Evolutionary conservation across 2,888 invertebrate species (phyloP).

Genomic region (Salticus scenicus): DNA sequence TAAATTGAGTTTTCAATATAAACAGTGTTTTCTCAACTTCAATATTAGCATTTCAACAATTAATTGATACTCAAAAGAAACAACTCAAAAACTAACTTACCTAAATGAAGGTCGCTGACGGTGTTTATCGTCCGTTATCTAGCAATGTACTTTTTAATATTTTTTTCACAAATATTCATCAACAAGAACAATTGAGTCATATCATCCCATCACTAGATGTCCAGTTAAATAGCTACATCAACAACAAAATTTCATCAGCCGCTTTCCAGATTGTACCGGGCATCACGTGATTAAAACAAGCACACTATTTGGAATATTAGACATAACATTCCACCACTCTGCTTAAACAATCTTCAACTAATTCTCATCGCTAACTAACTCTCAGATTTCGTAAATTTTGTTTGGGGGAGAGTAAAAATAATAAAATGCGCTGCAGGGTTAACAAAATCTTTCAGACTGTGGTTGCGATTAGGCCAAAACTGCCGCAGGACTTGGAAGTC

Average conservation of each 20-base stretch:
- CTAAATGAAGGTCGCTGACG: not conserved
- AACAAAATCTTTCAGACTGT: constrained; percentile 30
- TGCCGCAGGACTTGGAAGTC: constrained; percentile 61
- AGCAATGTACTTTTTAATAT: not conserved
- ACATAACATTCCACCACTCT: no score
- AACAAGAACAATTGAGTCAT: not conserved
- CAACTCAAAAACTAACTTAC: not conserved
- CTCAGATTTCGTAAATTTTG: no score
- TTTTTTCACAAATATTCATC: not conserved
- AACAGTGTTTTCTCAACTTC: no score
- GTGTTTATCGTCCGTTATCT: no score
- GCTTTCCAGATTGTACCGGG: not conserved
- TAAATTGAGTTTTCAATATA: no score
- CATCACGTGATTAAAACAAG: constrained; percentile 21
- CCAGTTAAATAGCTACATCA: constrained; percentile 14
- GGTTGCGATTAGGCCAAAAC: constrained; percentile 66
- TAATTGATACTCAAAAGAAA: no score
- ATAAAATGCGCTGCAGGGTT: not conserved
- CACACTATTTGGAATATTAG: no score
- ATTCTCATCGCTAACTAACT: no score
- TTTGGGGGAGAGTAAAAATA: not conserved
- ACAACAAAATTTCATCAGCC: not conserved
- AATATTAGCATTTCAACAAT: no score
- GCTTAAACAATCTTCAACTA: no score
- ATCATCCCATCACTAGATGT: constrained; percentile 45